A percentile compares a stretch with the other conserved stretches of the same genome.
These are phyloP conservation scores for Caenorhabditis zanzibari DNA, from an alignment of 2,888 invertebrate species.

Conservation along the genomic window DNA sequence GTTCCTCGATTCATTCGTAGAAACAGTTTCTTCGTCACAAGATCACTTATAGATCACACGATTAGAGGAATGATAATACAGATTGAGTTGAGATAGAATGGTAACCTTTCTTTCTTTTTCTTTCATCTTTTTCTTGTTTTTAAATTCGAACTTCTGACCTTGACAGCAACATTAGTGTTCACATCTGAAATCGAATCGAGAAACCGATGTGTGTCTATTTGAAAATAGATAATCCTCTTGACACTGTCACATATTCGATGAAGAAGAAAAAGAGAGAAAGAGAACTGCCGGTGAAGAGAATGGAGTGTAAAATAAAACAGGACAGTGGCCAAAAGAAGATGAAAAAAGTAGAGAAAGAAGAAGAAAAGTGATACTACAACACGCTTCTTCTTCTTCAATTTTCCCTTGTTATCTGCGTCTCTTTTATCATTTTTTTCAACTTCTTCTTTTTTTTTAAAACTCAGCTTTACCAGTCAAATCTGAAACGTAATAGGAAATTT, in stretches of 20 bases:
- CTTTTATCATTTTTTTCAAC: constrained; percentile 17
- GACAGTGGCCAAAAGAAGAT: constrained; percentile 26
- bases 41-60: constrained; percentile 28
- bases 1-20: not conserved
- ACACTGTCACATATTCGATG: constrained; percentile 23
- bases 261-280: not conserved
- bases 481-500: too few relatives aligned
- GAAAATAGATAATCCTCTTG: constrained; percentile 35
- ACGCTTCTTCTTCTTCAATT: constrained; percentile 8
- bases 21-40: constrained; percentile 8
- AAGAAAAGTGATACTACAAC: constrained; percentile 13
- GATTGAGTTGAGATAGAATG: not conserved
- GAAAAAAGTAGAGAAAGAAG: constrained; percentile 24
- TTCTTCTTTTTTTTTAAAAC: constrained; percentile 4
- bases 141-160: constrained; percentile 16
- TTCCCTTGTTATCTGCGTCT: constrained; percentile 16
- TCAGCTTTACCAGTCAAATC: not conserved
- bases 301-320: constrained; percentile 25
- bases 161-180: constrained; percentile 40
- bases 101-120: not conserved
- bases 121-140: not conserved
- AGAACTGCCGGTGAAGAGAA: constrained; percentile 9
- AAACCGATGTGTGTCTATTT: constrained; percentile 4
- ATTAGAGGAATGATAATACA: constrained; percentile 5
- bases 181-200: constrained; percentile 11